phyloP scores from a whole-genome alignment of 2,888 invertebrate genomes.

The Drosophila incognita region DNA sequence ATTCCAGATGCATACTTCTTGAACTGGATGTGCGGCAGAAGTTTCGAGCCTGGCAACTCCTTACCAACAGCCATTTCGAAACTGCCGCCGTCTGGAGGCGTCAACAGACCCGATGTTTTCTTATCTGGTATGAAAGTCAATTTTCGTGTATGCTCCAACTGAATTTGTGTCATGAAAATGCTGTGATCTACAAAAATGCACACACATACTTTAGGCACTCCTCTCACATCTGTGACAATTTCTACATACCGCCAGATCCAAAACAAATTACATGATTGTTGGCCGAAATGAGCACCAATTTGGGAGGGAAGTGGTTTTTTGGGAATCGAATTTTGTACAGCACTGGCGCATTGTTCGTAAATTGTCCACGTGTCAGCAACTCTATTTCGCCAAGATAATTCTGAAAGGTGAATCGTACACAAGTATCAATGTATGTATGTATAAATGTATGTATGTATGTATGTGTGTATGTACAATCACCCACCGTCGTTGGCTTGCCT shows the following conservation, averaged over 20 bases:
- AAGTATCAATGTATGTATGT: not conserved
- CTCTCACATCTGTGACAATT: not conserved
- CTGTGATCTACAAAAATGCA: constrained; percentile 72
- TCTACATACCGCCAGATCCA: constrained; percentile 86
- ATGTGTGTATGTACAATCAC: constrained; percentile 23
- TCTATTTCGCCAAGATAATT: constrained; percentile 87
- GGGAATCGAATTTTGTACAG: constrained; percentile 88
- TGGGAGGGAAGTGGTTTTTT: constrained; percentile 86
- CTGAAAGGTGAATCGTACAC: constrained; percentile 61
- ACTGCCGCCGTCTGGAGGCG: constrained; percentile 13
- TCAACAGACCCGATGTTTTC: constrained; percentile 34
- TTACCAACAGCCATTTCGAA: constrained; percentile 36
- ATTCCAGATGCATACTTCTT: constrained; percentile 77
- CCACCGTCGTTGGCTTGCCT: constrained; percentile 83
- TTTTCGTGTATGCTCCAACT: constrained; percentile 83
- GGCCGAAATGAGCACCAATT: constrained; percentile 86
- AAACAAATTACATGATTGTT: constrained; percentile 87
- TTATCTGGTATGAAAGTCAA: constrained; percentile 76
- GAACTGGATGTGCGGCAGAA: constrained; percentile 59
- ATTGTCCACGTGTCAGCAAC: constrained; percentile 85
- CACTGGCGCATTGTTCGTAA: constrained; percentile 83
- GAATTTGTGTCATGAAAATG: constrained; percentile 83
- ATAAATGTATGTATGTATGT: not conserved
- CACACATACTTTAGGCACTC: not conserved
- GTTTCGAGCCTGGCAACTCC: constrained; percentile 46